Percentiles rank a stretch among this genome's conserved stretches.
phyloP scores from a whole-genome alignment of 92 coral and sea anemone species.

The Phenganax subtilis region DNA sequence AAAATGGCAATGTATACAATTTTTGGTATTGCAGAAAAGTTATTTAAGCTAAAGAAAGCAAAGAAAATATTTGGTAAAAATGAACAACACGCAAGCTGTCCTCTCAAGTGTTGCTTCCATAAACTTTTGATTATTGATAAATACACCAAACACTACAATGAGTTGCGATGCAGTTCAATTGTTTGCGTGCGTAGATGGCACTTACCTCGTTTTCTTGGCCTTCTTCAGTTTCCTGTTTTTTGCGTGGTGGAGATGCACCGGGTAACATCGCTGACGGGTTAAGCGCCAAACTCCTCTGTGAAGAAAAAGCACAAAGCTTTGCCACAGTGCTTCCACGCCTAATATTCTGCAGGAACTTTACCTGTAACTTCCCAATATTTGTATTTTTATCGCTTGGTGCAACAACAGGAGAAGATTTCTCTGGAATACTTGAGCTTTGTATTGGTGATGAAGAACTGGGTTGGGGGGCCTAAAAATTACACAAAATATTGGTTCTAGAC shows the following conservation, averaged over 20 bases:
- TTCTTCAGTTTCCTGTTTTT: constrained; percentile 21
- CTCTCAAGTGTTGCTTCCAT: too few relatives aligned
- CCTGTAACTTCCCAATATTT: constrained; percentile 82
- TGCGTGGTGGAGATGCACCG: constrained; percentile 17
- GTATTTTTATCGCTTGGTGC: constrained; percentile 63
- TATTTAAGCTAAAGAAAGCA: background rate
- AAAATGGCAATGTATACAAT: too few relatives aligned
- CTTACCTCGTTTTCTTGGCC: constrained; percentile 6
- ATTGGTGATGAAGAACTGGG: constrained; percentile 45
- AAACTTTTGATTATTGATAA: too few relatives aligned
- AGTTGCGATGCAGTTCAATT: too few relatives aligned
- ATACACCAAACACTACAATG: too few relatives aligned
- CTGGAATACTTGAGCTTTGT: constrained; percentile 40
- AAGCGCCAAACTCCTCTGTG: constrained; percentile 8
- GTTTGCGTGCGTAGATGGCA: background rate
- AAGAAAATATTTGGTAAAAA: background rate
- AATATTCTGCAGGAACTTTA: constrained; percentile 25
- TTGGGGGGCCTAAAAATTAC: constrained; percentile 7
- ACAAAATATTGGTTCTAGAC: background rate
- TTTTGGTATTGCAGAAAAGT: background rate
- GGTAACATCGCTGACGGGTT: constrained; percentile 28
- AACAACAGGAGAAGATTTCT: constrained; percentile 30
- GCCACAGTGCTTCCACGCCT: background rate
- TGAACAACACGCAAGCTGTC: background rate
- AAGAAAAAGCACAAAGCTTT: background rate